Conservation (phyloP, 1,140 invertebrate genomes). For the Cylas formicarius region DNA sequence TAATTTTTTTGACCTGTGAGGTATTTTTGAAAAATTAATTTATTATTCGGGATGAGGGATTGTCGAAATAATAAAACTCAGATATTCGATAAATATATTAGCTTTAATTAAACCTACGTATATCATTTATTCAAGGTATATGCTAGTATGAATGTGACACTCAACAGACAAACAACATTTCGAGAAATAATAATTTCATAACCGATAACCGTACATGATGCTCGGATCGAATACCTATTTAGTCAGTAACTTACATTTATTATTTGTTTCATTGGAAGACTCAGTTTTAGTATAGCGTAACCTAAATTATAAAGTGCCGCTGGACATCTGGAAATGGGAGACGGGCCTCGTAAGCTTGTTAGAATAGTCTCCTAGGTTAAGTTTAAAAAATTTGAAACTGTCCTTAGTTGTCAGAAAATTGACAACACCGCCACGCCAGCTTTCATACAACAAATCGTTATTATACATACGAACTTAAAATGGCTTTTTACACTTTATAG, state of each 20-base stretch:
- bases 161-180: constrained; percentile 37
- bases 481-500: too few species aligned
- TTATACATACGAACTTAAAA: neutral
- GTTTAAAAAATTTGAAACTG: constrained; percentile 6
- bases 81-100: neutral
- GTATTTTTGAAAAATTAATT: too few species aligned
- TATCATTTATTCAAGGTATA: constrained; percentile 32
- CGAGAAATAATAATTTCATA: constrained; percentile 30
- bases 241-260: constrained; percentile 40
- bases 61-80: too few species aligned
- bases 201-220: constrained; percentile 29
- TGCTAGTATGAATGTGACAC: constrained; percentile 35
- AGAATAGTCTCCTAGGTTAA: constrained; percentile 5
- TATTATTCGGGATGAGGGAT: too few species aligned
- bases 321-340: constrained; percentile 13
- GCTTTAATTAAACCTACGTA: constrained; percentile 39
- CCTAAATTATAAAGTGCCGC: constrained; percentile 22
- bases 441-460: neutral
- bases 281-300: constrained; percentile 38
- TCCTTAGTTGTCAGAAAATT: constrained; percentile 4
- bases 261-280: constrained; percentile 44
- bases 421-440: neutral
- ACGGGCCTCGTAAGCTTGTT: constrained; percentile 1
- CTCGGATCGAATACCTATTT: constrained; percentile 32
- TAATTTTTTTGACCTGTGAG: too few species aligned